Base-by-base conservation (phyloP, 2,797 vertebrate species). In the Apogon hyalosoma region DNA sequence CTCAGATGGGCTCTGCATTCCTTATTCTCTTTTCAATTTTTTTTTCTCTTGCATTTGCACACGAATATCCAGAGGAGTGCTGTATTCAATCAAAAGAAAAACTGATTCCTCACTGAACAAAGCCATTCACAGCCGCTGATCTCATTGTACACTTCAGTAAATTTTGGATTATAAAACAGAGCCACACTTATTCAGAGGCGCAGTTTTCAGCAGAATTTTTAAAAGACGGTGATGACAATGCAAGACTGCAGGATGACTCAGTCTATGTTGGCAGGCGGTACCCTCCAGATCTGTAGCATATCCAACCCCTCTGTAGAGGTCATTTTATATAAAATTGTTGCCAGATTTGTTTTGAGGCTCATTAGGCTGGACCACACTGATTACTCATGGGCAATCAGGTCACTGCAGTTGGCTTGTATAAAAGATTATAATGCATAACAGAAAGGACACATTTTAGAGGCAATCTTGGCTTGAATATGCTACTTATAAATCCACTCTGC, bases 401-500 rank as follows among this genome's bases (percentile, higher is more conserved):
- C 77, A 71, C 53, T 59, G 62, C 73, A 68, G 69, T 66, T 45
- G 62, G 70, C 73, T 58, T 77, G 80, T 66, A 79, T 60, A 55
- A 70, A 56, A 54, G 75, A 84, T 77, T 79, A 80, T 72, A 64
- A 80, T 61, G 72, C 51, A 50, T 33, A 69, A 80, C 48, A 75
- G 69, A 65, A 43, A 66, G 38, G 66, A 53, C 39, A 61, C 69
- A 64, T 70, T 87, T 77, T 70, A 75, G 69, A 21, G 51, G 68
- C 67, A 84, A 71, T 78, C 79, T 75, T 47, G 68, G 79, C 69
- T 72, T 79, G 60, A 75, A 77, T 77, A 39, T 8, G 1, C 63
- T 61, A 64, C 71, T 82, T 84, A 79, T 63, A 73, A 82, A 87
- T 74, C 80, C 78, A 77, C 76, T 85, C 70, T 73, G 85, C 83